These are phyloP conservation scores for Drosophila pegasa DNA, from an alignment of 2,888 invertebrate genomes.

Conservation along the genomic window DNA sequence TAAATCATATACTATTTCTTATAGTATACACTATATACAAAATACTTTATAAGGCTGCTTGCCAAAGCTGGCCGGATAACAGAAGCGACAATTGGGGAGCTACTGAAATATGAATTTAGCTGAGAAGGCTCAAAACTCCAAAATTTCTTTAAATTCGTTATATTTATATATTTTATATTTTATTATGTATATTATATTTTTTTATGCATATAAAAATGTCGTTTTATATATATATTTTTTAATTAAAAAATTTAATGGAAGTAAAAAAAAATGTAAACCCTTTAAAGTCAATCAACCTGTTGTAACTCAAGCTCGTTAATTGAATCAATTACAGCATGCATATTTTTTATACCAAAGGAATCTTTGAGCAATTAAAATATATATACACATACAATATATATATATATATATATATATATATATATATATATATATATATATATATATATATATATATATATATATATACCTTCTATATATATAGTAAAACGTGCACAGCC, in stretches of 20 bases:
- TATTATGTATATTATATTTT: too few species aligned
- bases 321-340: neutral
- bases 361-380: neutral
- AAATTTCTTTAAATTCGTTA: too few species aligned
- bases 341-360: neutral
- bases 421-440: neutral
- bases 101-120: too few species aligned
- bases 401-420: neutral
- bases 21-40: too few species aligned
- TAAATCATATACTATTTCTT: too few species aligned
- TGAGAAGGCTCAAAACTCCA: too few species aligned
- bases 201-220: too few species aligned
- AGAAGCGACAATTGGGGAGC: too few species aligned
- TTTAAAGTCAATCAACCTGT: neutral
- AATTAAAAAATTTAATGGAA: neutral
- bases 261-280: neutral
- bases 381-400: neutral
- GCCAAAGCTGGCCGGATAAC: too few species aligned
- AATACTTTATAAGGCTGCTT: too few species aligned
- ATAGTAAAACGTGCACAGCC: neutral
- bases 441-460: neutral
- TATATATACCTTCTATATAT: neutral
- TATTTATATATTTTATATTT: too few species aligned
- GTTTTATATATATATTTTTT: too few species aligned
- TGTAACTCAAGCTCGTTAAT: neutral